Conservation (phyloP, 1,140 invertebrate species). For the Macrosteles quadrilineatus region DNA sequence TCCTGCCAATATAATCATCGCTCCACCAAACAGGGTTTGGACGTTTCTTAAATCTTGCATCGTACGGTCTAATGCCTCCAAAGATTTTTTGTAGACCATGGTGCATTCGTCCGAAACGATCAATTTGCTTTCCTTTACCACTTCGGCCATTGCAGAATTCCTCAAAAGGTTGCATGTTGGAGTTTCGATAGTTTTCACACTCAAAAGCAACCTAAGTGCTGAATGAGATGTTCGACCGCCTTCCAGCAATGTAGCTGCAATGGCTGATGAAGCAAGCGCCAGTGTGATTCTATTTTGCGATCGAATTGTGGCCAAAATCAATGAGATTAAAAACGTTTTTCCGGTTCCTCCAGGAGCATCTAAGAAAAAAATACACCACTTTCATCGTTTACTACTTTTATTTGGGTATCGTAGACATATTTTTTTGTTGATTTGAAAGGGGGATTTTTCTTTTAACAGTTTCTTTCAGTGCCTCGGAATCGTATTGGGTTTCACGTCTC, state of each 20-base stretch:
- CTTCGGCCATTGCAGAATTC: slow-evolving; percentile 37
- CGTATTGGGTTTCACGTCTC: neutral
- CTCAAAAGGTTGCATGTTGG: slow-evolving; percentile 48
- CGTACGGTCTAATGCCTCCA: slow-evolving; percentile 46
- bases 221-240: slow-evolving; percentile 56
- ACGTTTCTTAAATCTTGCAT: slow-evolving; percentile 44
- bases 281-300: slow-evolving; percentile 47
- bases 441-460: neutral
- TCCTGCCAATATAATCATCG: slow-evolving; percentile 43
- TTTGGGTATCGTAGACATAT: slow-evolving; percentile 30
- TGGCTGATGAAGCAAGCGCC: slow-evolving; percentile 51
- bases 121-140: slow-evolving; percentile 43
- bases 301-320: slow-evolving; percentile 48
- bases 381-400: slow-evolving; percentile 16
- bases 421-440: slow-evolving; percentile 2
- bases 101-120: slow-evolving; percentile 51
- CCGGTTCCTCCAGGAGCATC: slow-evolving; percentile 45
- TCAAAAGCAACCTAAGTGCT: slow-evolving; percentile 52
- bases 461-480: neutral
- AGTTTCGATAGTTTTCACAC: slow-evolving; percentile 39
- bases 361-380: slow-evolving; percentile 34
- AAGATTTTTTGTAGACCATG: slow-evolving; percentile 45
- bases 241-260: slow-evolving; percentile 47
- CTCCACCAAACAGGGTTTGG: slow-evolving; percentile 44
- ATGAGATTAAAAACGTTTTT: slow-evolving; percentile 48